Base-by-base conservation (phyloP, 1,140 invertebrate species). In the Aphelinus certus region DNA sequence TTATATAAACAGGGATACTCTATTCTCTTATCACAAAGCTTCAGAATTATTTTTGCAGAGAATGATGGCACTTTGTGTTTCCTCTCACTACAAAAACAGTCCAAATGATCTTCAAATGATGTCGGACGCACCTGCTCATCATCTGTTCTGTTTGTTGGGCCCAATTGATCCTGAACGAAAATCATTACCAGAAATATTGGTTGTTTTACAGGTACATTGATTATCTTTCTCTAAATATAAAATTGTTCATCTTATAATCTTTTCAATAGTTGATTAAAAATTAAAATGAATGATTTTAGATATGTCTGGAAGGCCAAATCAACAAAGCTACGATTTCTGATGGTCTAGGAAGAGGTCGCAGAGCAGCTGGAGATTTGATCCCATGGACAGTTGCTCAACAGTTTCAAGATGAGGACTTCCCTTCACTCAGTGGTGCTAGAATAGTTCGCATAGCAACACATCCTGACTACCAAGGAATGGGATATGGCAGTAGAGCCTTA, bases 81-180 rank as follows among this genome's bases (percentile, higher is more conserved):
- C 98, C 0, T 99, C 98, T 9, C 98, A 99, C 90, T 99, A 99
- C 84, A 99, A 98, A 92, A 99, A 99, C 88, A 97, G 94, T 71
- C 98, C 98, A 1, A 99, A 99, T 90, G 98, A 99, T 89, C 89
- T 99, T 7, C 98, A 99, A 90, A 94, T 99, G 92, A 92, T 99
- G 88, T 98, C 97, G 7, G 98, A 99, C 90, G 98, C 98, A 7
- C 98, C 98, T 0, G 97, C 97, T 3, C 98, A 99, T 89, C 95
- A 98, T 87, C 85, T 99, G 42, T 99, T 99, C 89, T 98, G 96
- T 82, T 88, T 99, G 10, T 88, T 99, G 64, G 96, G 96, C 0
- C 97, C 98, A 1, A 90, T 95, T 1, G 90, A 93, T 79, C 89
- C 91, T 3, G 90, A 92, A 49, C 89, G 90, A 74, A 93, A 93